Evolutionary conservation across 1,140 invertebrate species (phyloP).

Genomic region (Drosophila grimshawi): DNA sequence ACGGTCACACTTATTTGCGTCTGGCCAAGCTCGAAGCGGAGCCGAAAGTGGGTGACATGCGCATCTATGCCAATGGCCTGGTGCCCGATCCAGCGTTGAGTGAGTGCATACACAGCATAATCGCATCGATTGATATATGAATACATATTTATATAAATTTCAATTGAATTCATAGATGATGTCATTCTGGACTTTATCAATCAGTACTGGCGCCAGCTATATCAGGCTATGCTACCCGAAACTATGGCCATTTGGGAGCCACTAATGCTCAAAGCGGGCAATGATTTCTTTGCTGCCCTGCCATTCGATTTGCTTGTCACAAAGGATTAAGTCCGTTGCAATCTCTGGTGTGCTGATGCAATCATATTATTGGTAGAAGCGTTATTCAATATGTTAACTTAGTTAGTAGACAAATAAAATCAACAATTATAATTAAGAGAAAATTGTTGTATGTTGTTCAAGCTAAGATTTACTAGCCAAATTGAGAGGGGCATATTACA

Average conservation of each 20-base stretch:
- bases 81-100: constrained; percentile 79
- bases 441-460: no score
- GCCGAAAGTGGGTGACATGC: constrained; percentile 77
- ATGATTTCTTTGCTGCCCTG: constrained; percentile 73
- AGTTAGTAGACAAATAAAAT: constrained; percentile 64
- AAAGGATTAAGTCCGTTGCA: constrained; percentile 41
- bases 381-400: constrained; percentile 55
- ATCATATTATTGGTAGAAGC: constrained; percentile 33
- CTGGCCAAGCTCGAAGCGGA: constrained; percentile 71
- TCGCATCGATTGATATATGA: background rate
- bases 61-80: constrained; percentile 74
- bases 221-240: constrained; percentile 71
- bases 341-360: background rate
- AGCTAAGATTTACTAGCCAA: no score
- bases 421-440: background rate
- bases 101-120: constrained; percentile 34
- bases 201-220: constrained; percentile 77
- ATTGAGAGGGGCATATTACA: background rate
- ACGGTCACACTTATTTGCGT: constrained; percentile 75
- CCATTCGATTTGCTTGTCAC: constrained; percentile 74
- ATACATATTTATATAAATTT: constrained; percentile 3
- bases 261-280: constrained; percentile 58
- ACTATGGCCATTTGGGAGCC: constrained; percentile 75
- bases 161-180: constrained; percentile 52
- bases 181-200: constrained; percentile 82